Base-by-base conservation (phyloP, 2,113 vertebrate species). In the Lophius piscatorius region DNA sequence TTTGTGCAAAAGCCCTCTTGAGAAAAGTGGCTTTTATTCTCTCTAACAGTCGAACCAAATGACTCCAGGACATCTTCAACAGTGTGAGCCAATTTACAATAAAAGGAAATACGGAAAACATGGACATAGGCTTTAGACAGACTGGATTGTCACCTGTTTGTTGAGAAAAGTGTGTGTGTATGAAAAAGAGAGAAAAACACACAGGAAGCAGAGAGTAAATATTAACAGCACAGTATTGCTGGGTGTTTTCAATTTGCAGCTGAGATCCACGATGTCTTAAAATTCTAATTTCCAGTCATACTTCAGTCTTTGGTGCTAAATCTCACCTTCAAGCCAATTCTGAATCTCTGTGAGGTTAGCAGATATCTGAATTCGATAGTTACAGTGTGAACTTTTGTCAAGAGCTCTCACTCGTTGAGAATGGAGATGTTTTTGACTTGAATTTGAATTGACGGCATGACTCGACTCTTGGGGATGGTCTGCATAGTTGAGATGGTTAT, bases 51-150 rank as follows among this genome's bases (percentile, higher is more conserved):
- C 61, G 76, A 81, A 70, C 61, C 70, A 61, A 71, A 80, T 69
- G 64, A 80, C 80, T 76, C 51, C 3, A 35, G 68, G 75, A 82
- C 76, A 83, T 85, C n/a, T 78, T 77, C 61, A 74, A 67, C 68
- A 67, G 60, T 71, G 66, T 50, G 69, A 80, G 59, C 14, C 74
- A 72, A 79, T 80, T 77, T 71, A 68, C 38, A 51, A 71, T 70
- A 36, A 77, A 54, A 60, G 59, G 70, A 50, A 48, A 56, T 14
- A 10, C 6, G 35, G 61, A 81, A 83, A 83, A 83, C 77, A 35
- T 3, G 85, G 83, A 63, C 12, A 20, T 5, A 14, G 14, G 38
- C 59, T 47, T 16, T 7, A n/a, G n/a, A n/a, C n/a, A n/a, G n/a
- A n/a, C n/a, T n/a, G n/a, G n/a, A n/a, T n/a, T n/a, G n/a, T n/a